Conservation (phyloP, 2,113 vertebrate genomes). For the Phaetusa simplex region DNA sequence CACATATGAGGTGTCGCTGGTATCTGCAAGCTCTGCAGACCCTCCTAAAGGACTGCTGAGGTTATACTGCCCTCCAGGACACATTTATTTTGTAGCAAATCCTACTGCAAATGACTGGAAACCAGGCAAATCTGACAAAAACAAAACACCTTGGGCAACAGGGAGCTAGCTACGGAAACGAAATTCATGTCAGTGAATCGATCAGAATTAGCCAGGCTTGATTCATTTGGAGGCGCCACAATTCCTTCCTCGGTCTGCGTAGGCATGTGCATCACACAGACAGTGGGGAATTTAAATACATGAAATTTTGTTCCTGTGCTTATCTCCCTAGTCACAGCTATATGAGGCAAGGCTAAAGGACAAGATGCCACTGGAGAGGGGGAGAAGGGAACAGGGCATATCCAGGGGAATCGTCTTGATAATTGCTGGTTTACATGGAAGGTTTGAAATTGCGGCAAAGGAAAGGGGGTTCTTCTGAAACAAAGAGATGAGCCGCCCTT, state of each 20-base stretch:
- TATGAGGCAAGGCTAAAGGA: not conserved
- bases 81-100: not conserved
- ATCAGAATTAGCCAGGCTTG: not conserved
- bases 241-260: not conserved
- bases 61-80: not conserved
- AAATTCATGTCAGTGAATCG: not conserved
- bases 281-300: rapidly evolving
- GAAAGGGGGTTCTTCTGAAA: not conserved
- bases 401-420: rapidly evolving
- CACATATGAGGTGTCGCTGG: not conserved
- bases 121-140: not conserved
- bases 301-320: not conserved
- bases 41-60: not conserved
- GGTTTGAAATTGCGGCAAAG: not conserved
- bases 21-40: not conserved
- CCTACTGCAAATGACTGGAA: not conserved
- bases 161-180: not conserved
- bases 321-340: not conserved
- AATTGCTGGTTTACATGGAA: not conserved
- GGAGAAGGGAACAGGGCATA: not conserved
- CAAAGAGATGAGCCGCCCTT: not conserved
- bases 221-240: not conserved
- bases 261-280: not conserved
- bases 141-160: not conserved
- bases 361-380: not conserved